These are phyloP conservation scores for Drosophila lacteicornis DNA, from an alignment of 1,140 invertebrate genomes.

Conservation along the genomic window DNA sequence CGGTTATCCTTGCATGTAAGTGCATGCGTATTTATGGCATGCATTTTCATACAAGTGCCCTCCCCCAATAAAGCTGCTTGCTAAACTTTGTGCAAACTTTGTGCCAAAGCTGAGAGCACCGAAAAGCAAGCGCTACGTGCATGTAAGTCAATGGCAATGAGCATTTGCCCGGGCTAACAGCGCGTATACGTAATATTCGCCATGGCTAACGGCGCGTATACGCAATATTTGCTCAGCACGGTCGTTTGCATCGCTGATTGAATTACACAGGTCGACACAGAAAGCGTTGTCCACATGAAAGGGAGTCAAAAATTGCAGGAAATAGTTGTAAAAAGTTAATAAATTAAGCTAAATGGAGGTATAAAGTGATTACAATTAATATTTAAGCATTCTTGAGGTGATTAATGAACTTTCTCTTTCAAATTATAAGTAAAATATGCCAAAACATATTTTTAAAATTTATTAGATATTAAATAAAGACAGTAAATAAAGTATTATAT, in stretches of 20 bases:
- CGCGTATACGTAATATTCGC: slow-evolving; percentile 65
- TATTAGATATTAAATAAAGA: not conserved
- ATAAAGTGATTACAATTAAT: not conserved
- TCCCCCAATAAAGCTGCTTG: slow-evolving; percentile 56
- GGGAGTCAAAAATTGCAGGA: accelerated
- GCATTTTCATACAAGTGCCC: slow-evolving; percentile 71
- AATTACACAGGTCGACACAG: slow-evolving; percentile 44
- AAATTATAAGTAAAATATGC: not conserved
- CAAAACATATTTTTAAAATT: not conserved
- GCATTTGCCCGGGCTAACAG: slow-evolving; percentile 39
- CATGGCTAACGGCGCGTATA: slow-evolving; percentile 63
- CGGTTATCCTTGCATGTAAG: slow-evolving; percentile 43
- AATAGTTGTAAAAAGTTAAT: not conserved
- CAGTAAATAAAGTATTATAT: accelerated
- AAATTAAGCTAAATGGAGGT: not conserved
- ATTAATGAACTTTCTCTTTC: not conserved
- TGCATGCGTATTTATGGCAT: slow-evolving; percentile 76
- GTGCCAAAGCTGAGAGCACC: slow-evolving; percentile 42
- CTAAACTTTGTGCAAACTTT: slow-evolving; percentile 63
- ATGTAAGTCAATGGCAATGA: slow-evolving; percentile 61
- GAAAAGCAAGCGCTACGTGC: slow-evolving; percentile 43
- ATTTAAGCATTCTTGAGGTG: not conserved
- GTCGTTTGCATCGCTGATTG: slow-evolving; percentile 56
- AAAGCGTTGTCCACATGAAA: not conserved
- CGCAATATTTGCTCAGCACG: slow-evolving; percentile 53